Conservation (phyloP, 1,140 invertebrate species). For the Pogonus chalceus region DNA sequence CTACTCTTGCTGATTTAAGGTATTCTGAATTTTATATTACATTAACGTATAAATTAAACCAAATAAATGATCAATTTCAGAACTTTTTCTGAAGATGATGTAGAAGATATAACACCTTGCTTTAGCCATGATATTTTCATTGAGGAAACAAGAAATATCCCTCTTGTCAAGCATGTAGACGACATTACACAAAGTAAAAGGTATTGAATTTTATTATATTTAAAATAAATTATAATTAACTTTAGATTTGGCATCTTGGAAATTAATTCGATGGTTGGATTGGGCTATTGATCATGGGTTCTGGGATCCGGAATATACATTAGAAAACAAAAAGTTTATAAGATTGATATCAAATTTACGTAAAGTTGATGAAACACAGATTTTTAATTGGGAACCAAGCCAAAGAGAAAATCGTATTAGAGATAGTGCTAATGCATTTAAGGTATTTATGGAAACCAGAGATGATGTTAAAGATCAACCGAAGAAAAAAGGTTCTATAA, state of each 20-base stretch:
- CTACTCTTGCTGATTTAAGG: too few species aligned
- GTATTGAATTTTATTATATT: not conserved
- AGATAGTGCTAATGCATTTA: too few species aligned
- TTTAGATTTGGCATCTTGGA: constrained; percentile 24
- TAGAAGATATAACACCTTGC: constrained; percentile 22
- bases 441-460: not conserved
- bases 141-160: constrained; percentile 27
- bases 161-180: constrained; percentile 26
- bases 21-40: too few species aligned
- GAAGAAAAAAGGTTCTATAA: constrained; percentile 4
- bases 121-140: constrained; percentile 28
- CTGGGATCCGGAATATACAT: constrained; percentile 20
- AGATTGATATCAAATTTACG: constrained; percentile 22
- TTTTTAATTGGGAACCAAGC: not conserved
- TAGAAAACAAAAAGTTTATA: constrained; percentile 27
- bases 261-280: constrained; percentile 32
- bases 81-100: constrained; percentile 10
- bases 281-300: constrained; percentile 31
- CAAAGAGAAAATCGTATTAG: not conserved
- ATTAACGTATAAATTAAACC: too few species aligned
- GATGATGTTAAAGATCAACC: not conserved
- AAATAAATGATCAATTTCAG: too few species aligned
- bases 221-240: not conserved
- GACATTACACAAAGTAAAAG: constrained; percentile 20
- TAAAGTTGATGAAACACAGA: constrained; percentile 5